A percentile compares a stretch with the other conserved stretches of the same genome.
These are phyloP conservation scores for Rhynchonycteris naso DNA, from an alignment of 2,797 vertebrate genomes.

Conservation along the genomic window DNA sequence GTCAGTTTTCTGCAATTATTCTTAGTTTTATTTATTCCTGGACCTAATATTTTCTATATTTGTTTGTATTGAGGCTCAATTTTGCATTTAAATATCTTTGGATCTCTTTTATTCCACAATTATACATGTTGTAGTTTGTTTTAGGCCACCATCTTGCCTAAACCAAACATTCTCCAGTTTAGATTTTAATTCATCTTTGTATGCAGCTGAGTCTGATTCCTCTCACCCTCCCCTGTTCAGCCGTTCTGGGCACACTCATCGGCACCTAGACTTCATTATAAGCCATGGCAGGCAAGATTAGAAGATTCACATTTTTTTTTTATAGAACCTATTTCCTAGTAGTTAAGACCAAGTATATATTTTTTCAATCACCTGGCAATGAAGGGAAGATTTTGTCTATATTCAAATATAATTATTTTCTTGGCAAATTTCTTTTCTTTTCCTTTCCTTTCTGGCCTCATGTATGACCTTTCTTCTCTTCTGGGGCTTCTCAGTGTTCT, in stretches of 20 bases:
- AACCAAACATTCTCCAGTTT: neutral
- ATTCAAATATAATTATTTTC: neutral
- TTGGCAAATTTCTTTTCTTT: too few relatives aligned
- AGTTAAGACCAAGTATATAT: neutral
- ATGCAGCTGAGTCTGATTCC: neutral
- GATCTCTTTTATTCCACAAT: neutral
- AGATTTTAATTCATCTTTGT: neutral
- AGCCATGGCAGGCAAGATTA: neutral
- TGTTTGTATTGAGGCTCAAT: neutral
- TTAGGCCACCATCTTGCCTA: neutral
- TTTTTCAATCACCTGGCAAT: neutral
- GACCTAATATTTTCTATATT: neutral
- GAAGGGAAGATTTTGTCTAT: neutral
- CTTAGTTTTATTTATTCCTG: neutral
- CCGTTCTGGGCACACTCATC: neutral
- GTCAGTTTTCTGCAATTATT: neutral
- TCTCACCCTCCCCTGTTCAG: neutral
- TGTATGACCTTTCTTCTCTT: neutral
- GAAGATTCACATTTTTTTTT: neutral
- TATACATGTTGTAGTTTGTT: neutral
- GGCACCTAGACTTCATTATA: neutral
- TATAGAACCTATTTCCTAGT: neutral
- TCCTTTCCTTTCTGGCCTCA: neutral
- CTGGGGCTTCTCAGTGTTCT: neutral
- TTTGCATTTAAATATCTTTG: neutral